These are phyloP conservation scores for Dendrolimus pini DNA, from an alignment of 2,888 invertebrate genomes.

Conservation along the genomic window DNA sequence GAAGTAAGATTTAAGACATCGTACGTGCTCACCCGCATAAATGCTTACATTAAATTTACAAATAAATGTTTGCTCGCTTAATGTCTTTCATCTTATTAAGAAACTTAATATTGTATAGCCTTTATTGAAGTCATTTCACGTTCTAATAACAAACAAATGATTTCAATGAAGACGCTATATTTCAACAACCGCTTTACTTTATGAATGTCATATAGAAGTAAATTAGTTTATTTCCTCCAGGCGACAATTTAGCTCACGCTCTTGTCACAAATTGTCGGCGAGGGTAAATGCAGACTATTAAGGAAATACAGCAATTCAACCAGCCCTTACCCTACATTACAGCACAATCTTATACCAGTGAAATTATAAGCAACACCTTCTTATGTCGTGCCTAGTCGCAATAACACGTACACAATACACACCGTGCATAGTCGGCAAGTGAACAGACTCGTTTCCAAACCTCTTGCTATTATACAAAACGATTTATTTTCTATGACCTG, in stretches of 20 bases:
- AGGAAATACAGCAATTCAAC: conserved; percentile 75
- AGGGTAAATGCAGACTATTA: conserved; percentile 75
- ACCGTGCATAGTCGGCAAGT: conserved; percentile 23
- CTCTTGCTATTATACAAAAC: not conserved
- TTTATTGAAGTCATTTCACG: not conserved
- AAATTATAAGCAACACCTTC: conserved; percentile 75
- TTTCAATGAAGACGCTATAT: conserved; percentile 21
- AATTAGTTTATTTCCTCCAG: conserved; percentile 75
- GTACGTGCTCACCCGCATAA: conserved; percentile 53
- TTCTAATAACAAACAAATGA: not conserved
- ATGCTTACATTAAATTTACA: conserved; percentile 9
- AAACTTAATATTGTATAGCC: too few species aligned
- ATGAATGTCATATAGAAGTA: conserved; percentile 63
- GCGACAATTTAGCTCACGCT: conserved; percentile 73
- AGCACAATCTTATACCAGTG: conserved; percentile 66
- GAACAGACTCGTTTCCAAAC: conserved; percentile 23
- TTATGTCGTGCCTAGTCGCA: conserved; percentile 60
- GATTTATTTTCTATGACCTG: not conserved
- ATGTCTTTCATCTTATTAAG: not conserved
- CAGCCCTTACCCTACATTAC: conserved; percentile 72
- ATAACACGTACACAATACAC: conserved; percentile 39
- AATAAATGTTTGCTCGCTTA: not conserved
- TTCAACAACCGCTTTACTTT: conserved; percentile 46
- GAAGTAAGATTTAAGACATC: conserved; percentile 60
- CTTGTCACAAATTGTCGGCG: conserved; percentile 74